phyloP scores from a whole-genome alignment of 2,888 invertebrate genomes.

The Caprella mutica region DNA sequence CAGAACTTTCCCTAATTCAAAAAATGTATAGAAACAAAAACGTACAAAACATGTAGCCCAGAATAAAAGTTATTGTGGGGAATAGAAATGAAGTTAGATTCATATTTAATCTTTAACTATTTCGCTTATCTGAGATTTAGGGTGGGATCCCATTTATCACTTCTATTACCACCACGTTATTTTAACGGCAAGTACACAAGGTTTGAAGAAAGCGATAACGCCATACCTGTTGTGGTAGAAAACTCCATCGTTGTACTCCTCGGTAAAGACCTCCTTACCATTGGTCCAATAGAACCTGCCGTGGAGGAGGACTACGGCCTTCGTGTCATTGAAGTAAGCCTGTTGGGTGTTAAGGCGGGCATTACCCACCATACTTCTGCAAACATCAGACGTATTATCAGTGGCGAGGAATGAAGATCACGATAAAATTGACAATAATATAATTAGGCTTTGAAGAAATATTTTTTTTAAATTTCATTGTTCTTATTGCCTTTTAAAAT shows the following conservation, averaged over 20 bases:
- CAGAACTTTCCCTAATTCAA: too few species aligned
- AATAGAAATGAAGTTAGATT: too few species aligned
- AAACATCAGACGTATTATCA: too few species aligned
- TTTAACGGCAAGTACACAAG: not conserved
- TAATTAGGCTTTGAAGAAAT: not conserved
- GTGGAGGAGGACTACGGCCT: constrained; percentile 62
- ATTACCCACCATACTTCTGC: constrained; percentile 56
- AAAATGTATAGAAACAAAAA: too few species aligned
- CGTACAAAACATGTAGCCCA: too few species aligned
- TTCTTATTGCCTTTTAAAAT: too few species aligned
- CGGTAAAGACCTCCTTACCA: constrained; percentile 60
- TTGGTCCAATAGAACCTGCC: constrained; percentile 78
- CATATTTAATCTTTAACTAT: too few species aligned
- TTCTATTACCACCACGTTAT: not conserved
- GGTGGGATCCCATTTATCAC: too few species aligned
- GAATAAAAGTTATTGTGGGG: too few species aligned
- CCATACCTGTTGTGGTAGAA: constrained; percentile 47
- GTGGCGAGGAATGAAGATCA: too few species aligned
- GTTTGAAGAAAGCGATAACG: not conserved
- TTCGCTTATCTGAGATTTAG: too few species aligned
- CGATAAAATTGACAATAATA: not conserved
- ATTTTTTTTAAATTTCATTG: not conserved
- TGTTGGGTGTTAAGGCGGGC: constrained; percentile 59
- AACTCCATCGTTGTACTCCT: constrained; percentile 50
- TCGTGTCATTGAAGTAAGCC: constrained; percentile 59